Base-by-base conservation (phyloP, 2,888 invertebrate genomes). In the Antitype chi region DNA sequence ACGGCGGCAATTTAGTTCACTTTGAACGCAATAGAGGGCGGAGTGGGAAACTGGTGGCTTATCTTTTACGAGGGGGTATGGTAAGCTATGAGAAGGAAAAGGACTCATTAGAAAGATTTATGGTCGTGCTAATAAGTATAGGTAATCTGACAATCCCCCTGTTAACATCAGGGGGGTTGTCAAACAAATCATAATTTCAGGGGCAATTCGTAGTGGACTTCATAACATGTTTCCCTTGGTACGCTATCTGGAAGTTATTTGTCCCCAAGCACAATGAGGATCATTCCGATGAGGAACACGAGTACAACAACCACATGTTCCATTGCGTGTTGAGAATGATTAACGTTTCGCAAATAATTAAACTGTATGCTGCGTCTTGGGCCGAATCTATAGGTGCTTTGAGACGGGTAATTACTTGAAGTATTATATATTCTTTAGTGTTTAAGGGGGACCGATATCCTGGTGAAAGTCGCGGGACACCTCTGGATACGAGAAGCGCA, bases 161-260 rank as follows among this genome's bases (percentile, higher is more conserved):
- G 17, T 43, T 55, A 74, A 63, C 23, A n/a, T n/a, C n/a, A n/a
- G n/a, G n/a, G n/a, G n/a, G n/a, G n/a, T n/a, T n/a, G n/a, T n/a
- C n/a, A 76, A 25, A 49, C 8, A 3, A 38, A 28, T 74, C 20
- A 32, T 52, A 63, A 71, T 93, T 94, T 69, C 88, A 96, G 94
- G 93, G 96, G 13, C 90, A 94, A 60, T 97, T 97, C 81, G 63
- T 93, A 28, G 70, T 96, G 15, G 97, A 97, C 85, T 90, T 97
- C 2, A 38, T 97, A 3, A 94, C 95, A 15, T 95, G 95, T 84
- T 95, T 97, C 59, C 97, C 97, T 4, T 97, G 97, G 96, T 96
- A 97, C 75, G 89, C 92, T 0, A 2, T 95, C 9, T 93, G 94
- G 92, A 92, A 90, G 73, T 57, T 94, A 15, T 90, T 95, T 60